Percentiles rank a stretch among this genome's conserved stretches.
Evolutionary conservation across 2,113 vertebrate genomes (phyloP).

Genomic region (Lepus americanus): DNA sequence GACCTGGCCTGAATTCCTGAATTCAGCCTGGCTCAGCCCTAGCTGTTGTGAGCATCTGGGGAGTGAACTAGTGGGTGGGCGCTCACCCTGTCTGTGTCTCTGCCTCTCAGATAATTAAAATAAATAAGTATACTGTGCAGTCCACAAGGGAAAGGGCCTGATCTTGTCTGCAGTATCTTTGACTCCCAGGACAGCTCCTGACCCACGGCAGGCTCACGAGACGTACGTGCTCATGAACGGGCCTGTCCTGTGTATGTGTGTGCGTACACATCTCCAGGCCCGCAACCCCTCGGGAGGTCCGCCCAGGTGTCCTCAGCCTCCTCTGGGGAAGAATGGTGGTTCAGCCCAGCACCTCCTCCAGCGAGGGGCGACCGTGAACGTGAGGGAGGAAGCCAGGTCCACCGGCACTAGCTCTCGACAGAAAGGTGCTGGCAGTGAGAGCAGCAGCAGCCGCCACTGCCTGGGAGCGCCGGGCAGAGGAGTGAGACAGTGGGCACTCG

Average conservation of each 20-base stretch:
- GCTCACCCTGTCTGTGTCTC: no score
- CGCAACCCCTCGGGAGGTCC: not conserved
- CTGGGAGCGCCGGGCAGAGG: not conserved
- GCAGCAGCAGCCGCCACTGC: not conserved
- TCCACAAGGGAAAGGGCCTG: not conserved
- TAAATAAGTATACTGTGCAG: not conserved
- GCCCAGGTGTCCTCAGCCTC: not conserved
- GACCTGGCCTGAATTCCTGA: no score
- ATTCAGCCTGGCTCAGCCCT: no score
- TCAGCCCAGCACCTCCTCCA: not conserved
- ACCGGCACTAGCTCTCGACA: no score
- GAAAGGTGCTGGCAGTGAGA: not conserved
- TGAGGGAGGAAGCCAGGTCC: no score
- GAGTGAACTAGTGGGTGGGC: no score
- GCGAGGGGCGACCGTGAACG: not conserved
- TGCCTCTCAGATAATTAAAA: no score
- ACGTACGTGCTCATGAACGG: not conserved
- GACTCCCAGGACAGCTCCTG: not conserved
- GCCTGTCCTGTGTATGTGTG: not conserved
- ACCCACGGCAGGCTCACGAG: not conserved
- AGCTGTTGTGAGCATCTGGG: no score
- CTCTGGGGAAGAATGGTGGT: not conserved
- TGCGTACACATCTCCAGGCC: not conserved
- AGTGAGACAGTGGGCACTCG: conserved; percentile 62
- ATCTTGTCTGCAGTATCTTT: not conserved